Evolutionary conservation across 1,140 invertebrate genomes (phyloP), one percentile per base, ranked within the genome.

Genomic region (Battus philenor): DNA sequence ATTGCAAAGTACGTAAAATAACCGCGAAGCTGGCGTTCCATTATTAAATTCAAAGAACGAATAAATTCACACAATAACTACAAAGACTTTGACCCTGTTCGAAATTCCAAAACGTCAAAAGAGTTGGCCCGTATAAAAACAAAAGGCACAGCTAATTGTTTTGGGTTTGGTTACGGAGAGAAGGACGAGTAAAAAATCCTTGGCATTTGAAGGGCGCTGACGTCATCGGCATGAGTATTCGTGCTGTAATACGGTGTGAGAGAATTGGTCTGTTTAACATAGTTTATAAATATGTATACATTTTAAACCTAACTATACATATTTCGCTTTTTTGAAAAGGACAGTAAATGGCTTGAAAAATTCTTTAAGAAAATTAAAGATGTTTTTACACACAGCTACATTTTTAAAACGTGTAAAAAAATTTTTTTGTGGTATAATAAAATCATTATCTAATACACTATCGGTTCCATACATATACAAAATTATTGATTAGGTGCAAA

Each of bases 131-230:
- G 44, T 64, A 62, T 56, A 62, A 63, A 70, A 72, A 71, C 60
- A 62, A 69, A 65, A 59, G 48, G 50, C 39, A 22, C 41, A 49
- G 55, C 46, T 68, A 70, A 73, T 73, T 63, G 64, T 68, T 75
- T 68, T 61, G 66, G 61, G 66, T 54, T 68, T 61, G 66, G 61
- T 64, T 54, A 57, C 56, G 50, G 34, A 9, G 15, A 32, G 57
- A 61, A 60, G 51, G 53, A 47, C 46, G 53, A 44, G 43, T 46
- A 58, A 64, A 60, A 54, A 69, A 57, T 56, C 63, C 58, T 59
- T 60, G 68, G 72, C 60, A 76, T 76, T 59, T 52, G 73, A 74
- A 79, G 73, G 75, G 60, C 67, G 62, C 30, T 79, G 68, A 76
- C 72, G 75, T 79, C 65, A 77, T 44, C 12, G 34, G 52, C 41